Base-by-base conservation (phyloP, 2,113 vertebrate genomes). In the Aleadryas rufinucha region DNA sequence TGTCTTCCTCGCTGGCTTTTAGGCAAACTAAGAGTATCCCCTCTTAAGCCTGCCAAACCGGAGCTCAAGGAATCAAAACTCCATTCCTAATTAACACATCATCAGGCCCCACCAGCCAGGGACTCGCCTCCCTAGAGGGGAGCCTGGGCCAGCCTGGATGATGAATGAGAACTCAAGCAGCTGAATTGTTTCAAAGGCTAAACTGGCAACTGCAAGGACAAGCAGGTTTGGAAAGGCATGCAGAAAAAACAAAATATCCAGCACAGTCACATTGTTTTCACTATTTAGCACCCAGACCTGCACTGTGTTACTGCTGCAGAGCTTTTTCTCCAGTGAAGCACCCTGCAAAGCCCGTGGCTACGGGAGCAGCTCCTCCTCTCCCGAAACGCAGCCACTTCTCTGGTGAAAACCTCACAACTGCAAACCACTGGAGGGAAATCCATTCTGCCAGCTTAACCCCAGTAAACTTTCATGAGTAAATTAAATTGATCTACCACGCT, bases 41-140 rank as follows among this genome's bases (percentile, higher is more conserved):
- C 49, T 65, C 76, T 49, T n/a, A 49, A 39, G n/a, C 37, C 60
- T 69, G 68, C 47, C 89, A 90, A 85, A 54, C 26, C 0, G 0
- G 0, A 92, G 76, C 84, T 75, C 45, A 81, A 81, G 80, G 69
- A 88, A 90, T 61, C 64, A 71, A 79, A 94, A 93, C 68, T 91
- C 87, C 41, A 39, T 78, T 94, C 64, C 88, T 92, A 90, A 95
- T 89, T 94, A 93, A 89, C 49, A 93, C 83, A 96, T 78, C 80
- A 83, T 31, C 84, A 85, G 54, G 82, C 59, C 85, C 82, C 79
- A 90, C 39, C 4, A 3, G 90, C 81, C 84, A 87, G 61, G n/a
- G 61, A 84, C 61, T 47, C 27, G 65, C 56, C 56, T 90, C 95
- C 80, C 88, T 45, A 24, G 85, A 56, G 60, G 7, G 61, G 44